These are phyloP conservation scores for Cynaeus angustus DNA, from an alignment of 2,888 invertebrate genomes.

Conservation along the genomic window DNA sequence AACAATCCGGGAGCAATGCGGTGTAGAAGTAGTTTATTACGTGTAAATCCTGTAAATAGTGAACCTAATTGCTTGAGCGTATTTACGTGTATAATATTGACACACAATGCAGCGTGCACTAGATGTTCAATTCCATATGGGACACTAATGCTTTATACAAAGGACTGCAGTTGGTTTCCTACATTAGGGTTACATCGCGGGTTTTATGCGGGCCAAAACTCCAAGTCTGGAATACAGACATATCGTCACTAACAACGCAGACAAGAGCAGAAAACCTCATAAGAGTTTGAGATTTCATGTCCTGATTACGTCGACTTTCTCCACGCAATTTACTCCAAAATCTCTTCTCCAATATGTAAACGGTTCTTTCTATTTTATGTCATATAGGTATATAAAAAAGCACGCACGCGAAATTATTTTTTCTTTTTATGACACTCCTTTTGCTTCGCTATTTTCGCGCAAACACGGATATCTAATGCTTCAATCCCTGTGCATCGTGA, in stretches of 20 bases:
- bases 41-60: slow-evolving; percentile 52
- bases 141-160: slow-evolving; percentile 25
- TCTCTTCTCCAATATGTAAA: slow-evolving; percentile 62
- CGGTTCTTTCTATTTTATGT: slow-evolving; percentile 57
- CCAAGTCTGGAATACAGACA: slow-evolving; percentile 27
- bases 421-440: slow-evolving; percentile 39
- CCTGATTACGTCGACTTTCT: slow-evolving; percentile 53
- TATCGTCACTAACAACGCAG: slow-evolving; percentile 48
- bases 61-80: slow-evolving; percentile 53
- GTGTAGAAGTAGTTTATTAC: slow-evolving; percentile 49
- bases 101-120: slow-evolving; percentile 52
- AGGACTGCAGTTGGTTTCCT: slow-evolving; percentile 20
- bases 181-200: slow-evolving; percentile 15
- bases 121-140: slow-evolving; percentile 45
- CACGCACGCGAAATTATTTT: slow-evolving; percentile 54
- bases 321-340: slow-evolving; percentile 62
- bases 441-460: slow-evolving; percentile 25
- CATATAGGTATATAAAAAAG: slow-evolving; percentile 47
- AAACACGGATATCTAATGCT: slow-evolving; percentile 19
- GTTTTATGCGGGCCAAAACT: slow-evolving; percentile 41
- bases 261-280: slow-evolving; percentile 54
- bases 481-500: slow-evolving; percentile 35
- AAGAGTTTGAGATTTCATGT: slow-evolving; percentile 58
- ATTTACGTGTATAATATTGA: slow-evolving; percentile 57
- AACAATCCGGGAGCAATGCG: slow-evolving; percentile 11